A percentile compares a stretch with the other conserved stretches of the same genome.
phyloP scores from a whole-genome alignment of 2,888 invertebrate genomes.

The Archips xylosteana region DNA sequence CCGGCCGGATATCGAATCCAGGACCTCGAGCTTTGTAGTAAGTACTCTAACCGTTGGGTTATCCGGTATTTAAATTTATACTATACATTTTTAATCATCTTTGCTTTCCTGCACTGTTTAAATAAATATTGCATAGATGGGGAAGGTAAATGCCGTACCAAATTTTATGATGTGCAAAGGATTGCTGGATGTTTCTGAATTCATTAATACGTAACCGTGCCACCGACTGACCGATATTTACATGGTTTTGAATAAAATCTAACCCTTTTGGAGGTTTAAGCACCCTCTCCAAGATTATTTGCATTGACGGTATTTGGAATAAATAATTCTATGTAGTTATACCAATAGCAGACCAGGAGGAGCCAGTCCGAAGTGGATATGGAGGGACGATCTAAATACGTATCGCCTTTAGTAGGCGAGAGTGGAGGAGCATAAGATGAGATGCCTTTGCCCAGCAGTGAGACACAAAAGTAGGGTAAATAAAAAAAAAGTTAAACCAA shows the following conservation, averaged over 20 bases:
- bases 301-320: background rate
- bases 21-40: too few relatives aligned
- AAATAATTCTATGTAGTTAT: background rate
- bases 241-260: slow-evolving; percentile 38
- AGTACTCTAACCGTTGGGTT: too few relatives aligned
- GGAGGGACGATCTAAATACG: too few relatives aligned
- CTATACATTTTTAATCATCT: background rate
- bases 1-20: too few relatives aligned
- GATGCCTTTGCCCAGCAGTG: too few relatives aligned
- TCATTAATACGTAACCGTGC: slow-evolving; percentile 29
- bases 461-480: too few relatives aligned
- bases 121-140: slow-evolving; percentile 1
- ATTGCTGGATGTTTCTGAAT: slow-evolving; percentile 24
- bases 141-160: background rate
- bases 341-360: too few relatives aligned
- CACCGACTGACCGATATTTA: slow-evolving; percentile 34
- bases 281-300: slow-evolving; percentile 4
- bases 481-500: too few relatives aligned
- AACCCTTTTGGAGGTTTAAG: slow-evolving; percentile 24
- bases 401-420: too few relatives aligned
- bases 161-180: slow-evolving; percentile 31
- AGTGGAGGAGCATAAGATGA: too few relatives aligned
- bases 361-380: too few relatives aligned
- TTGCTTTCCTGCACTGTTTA: background rate
- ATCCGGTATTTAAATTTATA: background rate